Conservation (phyloP, 2,888 invertebrate genomes). For the Chymomyza amoena region DNA sequence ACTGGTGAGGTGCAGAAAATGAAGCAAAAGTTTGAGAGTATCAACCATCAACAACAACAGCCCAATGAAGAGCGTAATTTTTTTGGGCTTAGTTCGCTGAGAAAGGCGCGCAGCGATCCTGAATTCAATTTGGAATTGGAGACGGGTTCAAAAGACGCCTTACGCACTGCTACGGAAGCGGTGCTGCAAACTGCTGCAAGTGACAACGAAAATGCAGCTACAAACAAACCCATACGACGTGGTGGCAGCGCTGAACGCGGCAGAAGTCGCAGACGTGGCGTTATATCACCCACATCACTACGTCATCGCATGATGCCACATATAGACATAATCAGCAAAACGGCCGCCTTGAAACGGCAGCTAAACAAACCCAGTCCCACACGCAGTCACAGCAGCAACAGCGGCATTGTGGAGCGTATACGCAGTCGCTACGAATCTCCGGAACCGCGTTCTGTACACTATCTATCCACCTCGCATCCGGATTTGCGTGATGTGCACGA, state of each 20-base stretch:
- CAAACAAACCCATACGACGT: constrained; percentile 82
- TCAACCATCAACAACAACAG: constrained; percentile 50
- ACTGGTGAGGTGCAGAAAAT: constrained; percentile 89
- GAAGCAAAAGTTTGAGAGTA: constrained; percentile 86
- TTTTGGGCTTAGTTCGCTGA: constrained; percentile 78
- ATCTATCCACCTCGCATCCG: constrained; percentile 88
- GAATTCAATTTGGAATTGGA: constrained; percentile 82
- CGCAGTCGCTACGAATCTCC: constrained; percentile 82
- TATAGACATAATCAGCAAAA: constrained; percentile 93
- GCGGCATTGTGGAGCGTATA: constrained; percentile 85
- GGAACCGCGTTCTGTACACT: constrained; percentile 40
- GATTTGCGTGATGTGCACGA: constrained; percentile 87
- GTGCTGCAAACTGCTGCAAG: constrained; percentile 28
- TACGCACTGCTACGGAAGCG: constrained; percentile 70
- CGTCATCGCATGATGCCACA: constrained; percentile 88
- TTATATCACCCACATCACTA: constrained; percentile 82
- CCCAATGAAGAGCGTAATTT: constrained; percentile 64
- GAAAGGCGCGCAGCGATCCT: constrained; percentile 88
- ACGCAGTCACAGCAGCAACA: constrained; percentile 63
- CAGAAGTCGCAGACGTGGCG: constrained; percentile 79
- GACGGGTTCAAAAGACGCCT: constrained; percentile 80
- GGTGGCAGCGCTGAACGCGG: constrained; percentile 77
- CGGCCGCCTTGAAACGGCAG: constrained; percentile 83
- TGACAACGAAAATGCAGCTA: constrained; percentile 61
- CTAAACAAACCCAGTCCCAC: constrained; percentile 61